These are phyloP conservation scores for Agonopterix arenella DNA, from an alignment of 2,888 invertebrate species.

Conservation along the genomic window DNA sequence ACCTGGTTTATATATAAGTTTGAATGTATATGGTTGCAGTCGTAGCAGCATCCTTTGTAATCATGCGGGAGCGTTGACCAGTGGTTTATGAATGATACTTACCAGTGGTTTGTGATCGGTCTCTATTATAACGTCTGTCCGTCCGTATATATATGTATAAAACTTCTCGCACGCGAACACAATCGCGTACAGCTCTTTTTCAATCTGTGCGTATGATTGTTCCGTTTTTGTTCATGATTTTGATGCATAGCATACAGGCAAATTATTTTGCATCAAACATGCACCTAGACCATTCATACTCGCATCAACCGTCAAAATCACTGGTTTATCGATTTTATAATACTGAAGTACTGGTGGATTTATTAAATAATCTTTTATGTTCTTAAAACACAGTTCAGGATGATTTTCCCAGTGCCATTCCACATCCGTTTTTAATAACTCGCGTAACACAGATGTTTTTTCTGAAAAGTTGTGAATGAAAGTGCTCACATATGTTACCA, in stretches of 20 bases:
- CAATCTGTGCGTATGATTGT: background rate
- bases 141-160: background rate
- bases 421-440: background rate
- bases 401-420: constrained; percentile 6
- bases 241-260: background rate
- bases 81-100: constrained; percentile 13
- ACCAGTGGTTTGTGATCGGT: constrained; percentile 7
- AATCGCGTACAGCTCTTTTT: background rate
- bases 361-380: constrained; percentile 3
- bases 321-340: constrained; percentile 1
- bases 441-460: background rate
- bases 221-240: background rate
- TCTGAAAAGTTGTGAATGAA: constrained; percentile 1
- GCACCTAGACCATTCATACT: constrained; percentile 19
- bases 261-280: constrained; percentile 8
- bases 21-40: constrained; percentile 15
- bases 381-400: constrained; percentile 1
- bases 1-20: constrained; percentile 16
- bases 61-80: constrained; percentile 7
- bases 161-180: background rate
- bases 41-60: constrained; percentile 18
- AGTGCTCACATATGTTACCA: constrained; percentile 1
- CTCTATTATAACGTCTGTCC: constrained; percentile 4
- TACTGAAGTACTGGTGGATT: constrained; percentile 1
- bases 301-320: constrained; percentile 10